A percentile compares a stretch with the other conserved stretches of the same genome.
Conservation (phyloP, 2,888 invertebrate species). For the Sympetrum striolatum region DNA sequence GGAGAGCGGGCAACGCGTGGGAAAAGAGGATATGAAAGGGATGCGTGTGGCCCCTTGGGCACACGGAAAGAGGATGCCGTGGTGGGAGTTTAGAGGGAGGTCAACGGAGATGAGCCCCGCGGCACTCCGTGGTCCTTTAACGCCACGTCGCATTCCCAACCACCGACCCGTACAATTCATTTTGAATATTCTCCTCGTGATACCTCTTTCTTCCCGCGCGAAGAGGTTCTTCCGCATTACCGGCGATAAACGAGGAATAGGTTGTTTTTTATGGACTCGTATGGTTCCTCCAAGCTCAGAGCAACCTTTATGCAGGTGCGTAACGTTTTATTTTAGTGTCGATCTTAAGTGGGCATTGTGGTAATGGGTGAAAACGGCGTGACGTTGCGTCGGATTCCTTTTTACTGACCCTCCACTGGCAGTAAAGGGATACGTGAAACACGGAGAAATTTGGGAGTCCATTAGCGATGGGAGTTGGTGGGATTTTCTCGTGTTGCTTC, state of each 20-base stretch:
- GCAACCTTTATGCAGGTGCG: neutral
- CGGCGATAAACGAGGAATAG: neutral
- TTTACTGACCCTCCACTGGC: neutral
- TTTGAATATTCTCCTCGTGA: neutral
- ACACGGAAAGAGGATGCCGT: neutral
- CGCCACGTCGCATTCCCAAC: conserved; percentile 20
- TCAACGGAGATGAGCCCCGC: neutral
- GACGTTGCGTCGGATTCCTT: neutral
- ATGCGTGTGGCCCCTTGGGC: conserved; percentile 20
- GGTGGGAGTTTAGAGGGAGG: conserved; percentile 2
- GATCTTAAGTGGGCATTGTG: neutral
- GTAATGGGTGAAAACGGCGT: neutral
- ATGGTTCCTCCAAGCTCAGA: neutral
- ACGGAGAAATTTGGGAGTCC: neutral
- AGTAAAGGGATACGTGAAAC: neutral
- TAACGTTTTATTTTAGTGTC: neutral
- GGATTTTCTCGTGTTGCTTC: no score
- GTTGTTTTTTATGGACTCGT: neutral
- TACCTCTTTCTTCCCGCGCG: neutral
- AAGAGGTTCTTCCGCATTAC: neutral
- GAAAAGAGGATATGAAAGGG: neutral
- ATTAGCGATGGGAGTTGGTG: neutral
- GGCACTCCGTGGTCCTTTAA: neutral
- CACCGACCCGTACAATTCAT: neutral
- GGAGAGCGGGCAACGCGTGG: neutral